These are phyloP conservation scores for Synchiropus splendidus DNA, from an alignment of 2,113 vertebrate genomes.

Conservation along the genomic window DNA sequence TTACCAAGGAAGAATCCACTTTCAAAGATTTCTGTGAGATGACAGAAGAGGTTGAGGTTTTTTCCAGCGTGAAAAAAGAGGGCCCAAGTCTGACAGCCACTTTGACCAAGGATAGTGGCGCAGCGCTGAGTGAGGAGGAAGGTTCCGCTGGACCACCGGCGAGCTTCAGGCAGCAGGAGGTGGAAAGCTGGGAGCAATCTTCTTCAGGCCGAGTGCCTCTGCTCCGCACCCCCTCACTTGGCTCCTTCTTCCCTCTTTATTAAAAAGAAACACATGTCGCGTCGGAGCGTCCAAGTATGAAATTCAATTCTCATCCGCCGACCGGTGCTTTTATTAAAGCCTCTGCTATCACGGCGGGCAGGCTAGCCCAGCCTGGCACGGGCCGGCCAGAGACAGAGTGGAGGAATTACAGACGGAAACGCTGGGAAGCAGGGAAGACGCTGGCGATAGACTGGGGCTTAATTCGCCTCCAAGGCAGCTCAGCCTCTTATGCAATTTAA, in stretches of 20 bases:
- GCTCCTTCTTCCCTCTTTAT: conserved; percentile 51
- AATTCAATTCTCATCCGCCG: conserved; percentile 70
- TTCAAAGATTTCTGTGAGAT: too few relatives aligned
- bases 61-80: too few relatives aligned
- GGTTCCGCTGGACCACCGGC: too few relatives aligned
- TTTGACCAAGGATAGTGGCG: too few relatives aligned
- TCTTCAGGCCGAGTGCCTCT: conserved; percentile 34
- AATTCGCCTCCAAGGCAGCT: conserved; percentile 52
- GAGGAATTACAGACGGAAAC: conserved; percentile 13
- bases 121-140: too few relatives aligned
- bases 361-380: conserved; percentile 43
- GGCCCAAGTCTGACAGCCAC: too few relatives aligned
- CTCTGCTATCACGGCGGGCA: conserved; percentile 60
- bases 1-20: too few relatives aligned
- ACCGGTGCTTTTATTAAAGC: conserved; percentile 69
- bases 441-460: conserved; percentile 26
- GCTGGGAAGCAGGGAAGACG: conserved; percentile 2
- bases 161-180: conserved; percentile 43
- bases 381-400: conserved; percentile 28
- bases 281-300: conserved; percentile 66
- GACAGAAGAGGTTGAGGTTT: too few relatives aligned
- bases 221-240: conserved; percentile 18
- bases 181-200: conserved; percentile 49
- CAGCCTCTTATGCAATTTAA: conserved; percentile 57
- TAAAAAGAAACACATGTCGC: conserved; percentile 71